A percentile compares a stretch with the other conserved stretches of the same genome.
phyloP scores from a whole-genome alignment of 2,113 vertebrate genomes.

The Saccopteryx leptura region DNA sequence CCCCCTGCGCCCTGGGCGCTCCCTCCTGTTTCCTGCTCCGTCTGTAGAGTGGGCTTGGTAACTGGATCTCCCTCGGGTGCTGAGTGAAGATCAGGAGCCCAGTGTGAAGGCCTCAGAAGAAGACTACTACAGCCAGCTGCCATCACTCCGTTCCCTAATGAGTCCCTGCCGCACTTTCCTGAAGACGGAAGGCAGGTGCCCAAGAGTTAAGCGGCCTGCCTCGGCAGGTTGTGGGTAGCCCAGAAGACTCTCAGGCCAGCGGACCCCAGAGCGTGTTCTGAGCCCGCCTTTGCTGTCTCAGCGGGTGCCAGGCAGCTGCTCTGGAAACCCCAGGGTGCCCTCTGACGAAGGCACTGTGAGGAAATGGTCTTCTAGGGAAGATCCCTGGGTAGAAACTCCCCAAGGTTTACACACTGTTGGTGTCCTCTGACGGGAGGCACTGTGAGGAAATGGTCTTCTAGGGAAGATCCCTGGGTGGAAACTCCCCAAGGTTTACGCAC shows the following conservation, averaged over 20 bases:
- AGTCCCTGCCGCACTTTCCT: background rate
- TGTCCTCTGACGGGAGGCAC: too few species aligned
- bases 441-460: too few species aligned
- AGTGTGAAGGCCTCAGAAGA: background rate
- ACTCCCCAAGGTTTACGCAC: too few species aligned
- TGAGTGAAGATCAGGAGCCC: background rate
- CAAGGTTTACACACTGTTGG: too few species aligned
- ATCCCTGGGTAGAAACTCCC: background rate
- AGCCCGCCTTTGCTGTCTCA: background rate
- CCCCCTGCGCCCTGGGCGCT: background rate
- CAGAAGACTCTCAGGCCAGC: background rate
- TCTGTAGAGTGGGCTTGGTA: background rate
- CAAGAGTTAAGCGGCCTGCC: background rate
- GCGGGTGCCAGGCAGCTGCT: background rate
- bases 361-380: background rate
- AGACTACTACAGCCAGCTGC: fast-evolving
- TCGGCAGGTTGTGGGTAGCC: background rate
- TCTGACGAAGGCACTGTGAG: background rate
- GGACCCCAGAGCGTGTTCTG: background rate
- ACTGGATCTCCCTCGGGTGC: background rate
- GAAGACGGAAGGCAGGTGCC: background rate
- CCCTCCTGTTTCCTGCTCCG: background rate
- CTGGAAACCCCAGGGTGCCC: background rate
- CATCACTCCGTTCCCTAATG: background rate
- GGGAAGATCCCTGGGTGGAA: too few species aligned